Percentiles rank a stretch among this genome's conserved stretches.
Evolutionary conservation across 1,140 invertebrate species (phyloP).

Genomic region (Tetraneura akinire): DNA sequence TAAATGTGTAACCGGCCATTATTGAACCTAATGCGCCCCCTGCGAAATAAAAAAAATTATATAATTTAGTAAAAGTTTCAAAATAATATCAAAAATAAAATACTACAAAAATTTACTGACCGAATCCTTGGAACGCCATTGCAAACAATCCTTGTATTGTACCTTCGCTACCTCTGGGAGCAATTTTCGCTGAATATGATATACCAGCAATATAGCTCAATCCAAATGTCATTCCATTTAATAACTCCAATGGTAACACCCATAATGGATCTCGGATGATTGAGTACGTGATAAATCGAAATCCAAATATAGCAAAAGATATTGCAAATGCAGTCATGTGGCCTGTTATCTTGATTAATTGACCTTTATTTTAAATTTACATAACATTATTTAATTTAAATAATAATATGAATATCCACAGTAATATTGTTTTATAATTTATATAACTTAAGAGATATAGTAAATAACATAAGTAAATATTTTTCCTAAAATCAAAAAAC

Average conservation of each 20-base stretch:
- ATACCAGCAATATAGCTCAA: constrained; percentile 87
- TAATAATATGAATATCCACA: too few relatives aligned
- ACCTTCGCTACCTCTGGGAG: constrained; percentile 80
- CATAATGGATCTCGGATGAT: constrained; percentile 77
- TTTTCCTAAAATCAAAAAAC: too few relatives aligned
- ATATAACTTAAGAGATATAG: too few relatives aligned
- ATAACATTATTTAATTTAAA: background rate
- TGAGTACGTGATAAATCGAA: constrained; percentile 82
- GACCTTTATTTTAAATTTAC: constrained; percentile 59
- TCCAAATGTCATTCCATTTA: constrained; percentile 86
- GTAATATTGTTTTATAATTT: too few relatives aligned
- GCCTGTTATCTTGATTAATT: constrained; percentile 78
- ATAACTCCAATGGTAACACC: constrained; percentile 79
- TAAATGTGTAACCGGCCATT: constrained; percentile 30
- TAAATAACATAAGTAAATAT: too few relatives aligned
- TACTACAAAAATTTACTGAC: constrained; percentile 59
- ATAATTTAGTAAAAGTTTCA: background rate
- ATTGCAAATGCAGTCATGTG: constrained; percentile 80
- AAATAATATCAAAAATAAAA: too few relatives aligned
- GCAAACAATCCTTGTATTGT: constrained; percentile 84
- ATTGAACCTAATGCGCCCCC: background rate
- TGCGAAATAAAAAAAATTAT: background rate
- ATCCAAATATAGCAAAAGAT: constrained; percentile 72
- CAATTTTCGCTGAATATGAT: constrained; percentile 81
- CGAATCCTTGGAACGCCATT: constrained; percentile 82